Percentiles rank a stretch among this genome's conserved stretches.
phyloP scores from a whole-genome alignment of 2,113 vertebrate species.

The Anseranas semipalmata region DNA sequence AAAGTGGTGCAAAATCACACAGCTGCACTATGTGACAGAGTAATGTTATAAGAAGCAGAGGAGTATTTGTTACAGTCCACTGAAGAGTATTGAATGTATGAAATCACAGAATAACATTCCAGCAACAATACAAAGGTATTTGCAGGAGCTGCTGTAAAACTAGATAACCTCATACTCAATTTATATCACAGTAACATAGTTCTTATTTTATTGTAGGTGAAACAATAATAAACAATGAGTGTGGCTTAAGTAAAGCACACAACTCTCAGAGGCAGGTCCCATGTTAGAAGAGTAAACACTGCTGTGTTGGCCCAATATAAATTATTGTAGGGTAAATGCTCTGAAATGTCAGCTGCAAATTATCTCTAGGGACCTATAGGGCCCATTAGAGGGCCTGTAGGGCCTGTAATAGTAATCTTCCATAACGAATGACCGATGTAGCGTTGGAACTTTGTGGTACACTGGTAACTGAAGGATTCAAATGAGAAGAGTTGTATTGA shows the following conservation, averaged over 20 bases:
- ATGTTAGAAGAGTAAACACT: neutral
- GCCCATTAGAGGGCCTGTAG: neutral
- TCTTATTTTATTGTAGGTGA: constrained; percentile 8
- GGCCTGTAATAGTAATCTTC: neutral
- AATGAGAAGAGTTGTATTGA: neutral
- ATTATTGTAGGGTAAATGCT: neutral
- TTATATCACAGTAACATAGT: neutral
- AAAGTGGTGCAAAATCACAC: neutral
- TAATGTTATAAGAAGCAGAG: neutral
- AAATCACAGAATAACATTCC: constrained; percentile 7
- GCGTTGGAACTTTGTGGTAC: neutral
- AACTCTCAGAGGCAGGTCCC: neutral
- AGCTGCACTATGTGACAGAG: neutral
- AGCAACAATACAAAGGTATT: neutral
- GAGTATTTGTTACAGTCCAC: neutral
- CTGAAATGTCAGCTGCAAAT: neutral
- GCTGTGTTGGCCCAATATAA: neutral
- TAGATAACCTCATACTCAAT: neutral
- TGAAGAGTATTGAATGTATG: neutral
- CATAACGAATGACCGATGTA: neutral
- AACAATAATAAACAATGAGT: neutral
- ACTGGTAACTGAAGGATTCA: neutral
- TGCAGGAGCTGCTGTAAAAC: constrained; percentile 7
- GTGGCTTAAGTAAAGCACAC: neutral
- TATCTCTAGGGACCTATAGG: neutral